These are phyloP conservation scores for Hydropsyche betteni DNA, from an alignment of 2,888 invertebrate species.

Conservation along the genomic window DNA sequence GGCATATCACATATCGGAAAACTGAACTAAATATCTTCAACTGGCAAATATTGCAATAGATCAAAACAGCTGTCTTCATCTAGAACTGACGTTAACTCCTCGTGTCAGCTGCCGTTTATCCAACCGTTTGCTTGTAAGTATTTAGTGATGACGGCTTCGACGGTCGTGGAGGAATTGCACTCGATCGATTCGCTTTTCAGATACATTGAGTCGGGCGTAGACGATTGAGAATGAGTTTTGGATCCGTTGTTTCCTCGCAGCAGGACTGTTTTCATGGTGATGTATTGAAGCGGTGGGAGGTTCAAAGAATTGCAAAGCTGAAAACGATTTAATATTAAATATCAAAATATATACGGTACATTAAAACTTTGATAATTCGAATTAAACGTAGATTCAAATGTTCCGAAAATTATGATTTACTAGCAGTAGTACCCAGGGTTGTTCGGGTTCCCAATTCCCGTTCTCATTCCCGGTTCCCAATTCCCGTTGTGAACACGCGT, in stretches of 20 bases:
- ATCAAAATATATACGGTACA: too few relatives aligned
- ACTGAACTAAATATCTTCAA: slow-evolving; percentile 43
- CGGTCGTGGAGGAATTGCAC: slow-evolving; percentile 29
- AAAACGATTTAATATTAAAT: slow-evolving; percentile 52
- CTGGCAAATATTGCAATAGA: slow-evolving; percentile 44
- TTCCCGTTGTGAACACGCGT: too few relatives aligned
- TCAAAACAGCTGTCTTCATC: slow-evolving; percentile 47
- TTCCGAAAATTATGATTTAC: too few relatives aligned
- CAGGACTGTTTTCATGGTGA: slow-evolving; percentile 87
- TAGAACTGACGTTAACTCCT: slow-evolving; percentile 17
- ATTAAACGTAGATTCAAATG: too few relatives aligned
- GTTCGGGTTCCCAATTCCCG: too few relatives aligned
- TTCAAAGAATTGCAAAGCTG: slow-evolving; percentile 81
- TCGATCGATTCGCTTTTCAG: slow-evolving; percentile 28
- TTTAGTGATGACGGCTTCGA: slow-evolving; percentile 56
- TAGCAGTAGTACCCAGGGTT: too few relatives aligned
- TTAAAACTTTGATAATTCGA: too few relatives aligned
- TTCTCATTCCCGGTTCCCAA: too few relatives aligned
- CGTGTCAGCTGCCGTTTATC: slow-evolving; percentile 55
- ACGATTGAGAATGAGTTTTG: slow-evolving; percentile 39
- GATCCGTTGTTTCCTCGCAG: slow-evolving; percentile 67
- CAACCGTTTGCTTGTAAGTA: slow-evolving; percentile 63
- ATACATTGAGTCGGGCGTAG: slow-evolving; percentile 35
- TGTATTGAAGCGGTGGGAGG: slow-evolving; percentile 86
- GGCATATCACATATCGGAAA: slow-evolving; percentile 1